A percentile compares a stretch with the other conserved stretches of the same genome.
Conservation (phyloP, 2,113 vertebrate species). For the Thamnophis sirtalis region DNA sequence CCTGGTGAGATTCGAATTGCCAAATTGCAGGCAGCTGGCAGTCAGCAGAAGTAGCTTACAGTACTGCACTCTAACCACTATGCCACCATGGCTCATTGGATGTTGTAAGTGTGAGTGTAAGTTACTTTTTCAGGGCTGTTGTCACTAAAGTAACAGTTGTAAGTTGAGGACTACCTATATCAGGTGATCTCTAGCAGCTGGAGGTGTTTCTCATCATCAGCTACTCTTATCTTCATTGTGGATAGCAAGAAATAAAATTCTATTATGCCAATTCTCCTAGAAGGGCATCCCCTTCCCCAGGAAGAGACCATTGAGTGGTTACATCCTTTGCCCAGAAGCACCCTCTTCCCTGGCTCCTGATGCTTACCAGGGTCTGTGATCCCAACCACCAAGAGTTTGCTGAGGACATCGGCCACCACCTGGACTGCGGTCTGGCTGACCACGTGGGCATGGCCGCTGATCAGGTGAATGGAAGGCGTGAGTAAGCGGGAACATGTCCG, state of each 20-base stretch:
- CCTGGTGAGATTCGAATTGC: no score
- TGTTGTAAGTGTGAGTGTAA: no score
- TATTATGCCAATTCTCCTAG: background rate
- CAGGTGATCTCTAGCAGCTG: background rate
- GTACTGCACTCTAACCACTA: no score
- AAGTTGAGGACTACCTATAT: no score
- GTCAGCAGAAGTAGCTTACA: no score
- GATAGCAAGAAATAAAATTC: background rate
- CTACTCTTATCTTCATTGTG: background rate
- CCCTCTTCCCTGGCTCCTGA: background rate
- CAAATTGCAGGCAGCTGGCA: no score
- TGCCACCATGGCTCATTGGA: no score
- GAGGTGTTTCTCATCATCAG: background rate
- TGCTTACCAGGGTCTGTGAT: conserved; percentile 93
- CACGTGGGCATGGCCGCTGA: conserved; percentile 89
- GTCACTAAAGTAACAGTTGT: no score
- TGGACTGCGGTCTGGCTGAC: conserved; percentile 97
- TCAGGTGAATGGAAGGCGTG: conserved; percentile 91
- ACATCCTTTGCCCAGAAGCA: background rate
- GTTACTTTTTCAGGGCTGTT: no score
- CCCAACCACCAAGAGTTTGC: conserved; percentile 95
- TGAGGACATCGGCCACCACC: conserved; percentile 96
- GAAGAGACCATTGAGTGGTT: background rate
- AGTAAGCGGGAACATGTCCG: conserved; percentile 94
- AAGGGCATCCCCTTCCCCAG: background rate